Base-by-base conservation (phyloP, 1,140 invertebrate species). In the Tyrophagus putrescentiae region DNA sequence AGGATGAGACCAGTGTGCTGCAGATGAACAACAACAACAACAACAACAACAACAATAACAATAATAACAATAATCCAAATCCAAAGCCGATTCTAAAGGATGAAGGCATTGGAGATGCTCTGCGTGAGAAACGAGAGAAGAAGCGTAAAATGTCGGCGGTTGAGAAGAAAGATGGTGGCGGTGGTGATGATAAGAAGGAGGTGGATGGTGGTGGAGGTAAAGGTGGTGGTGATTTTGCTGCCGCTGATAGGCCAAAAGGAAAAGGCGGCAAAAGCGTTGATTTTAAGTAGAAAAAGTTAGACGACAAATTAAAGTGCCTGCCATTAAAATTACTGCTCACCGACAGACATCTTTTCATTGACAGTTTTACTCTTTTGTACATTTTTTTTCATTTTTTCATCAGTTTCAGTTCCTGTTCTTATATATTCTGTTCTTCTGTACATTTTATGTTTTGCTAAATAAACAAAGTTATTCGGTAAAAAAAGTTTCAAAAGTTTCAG, bases 41-140 rank as follows among this genome's bases (percentile, higher is more conserved):
- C 13, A 18, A 36, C 13, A 18, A 5, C 16, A 58, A 18, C 18
- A 6, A 58, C 18, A 56, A 56, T 23, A 18, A 58, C 11, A 50
- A 7, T 25, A 56, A 56, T 7, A 7, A 13, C 18, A 32, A 16
- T 1, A 11, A 42, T 29, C 28, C 34, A 57, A n/a, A 31, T 32
- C 23, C 33, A 52, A 52, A 28, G 44, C 59, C 59, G n/a, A 56
- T 25, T n/a, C 34, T 63, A 27, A 59, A 63, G 45, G 21, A 62
- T 6, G 25, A 50, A 6, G 50, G 48, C 18, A 41, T 63, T 36
- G 62, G 62, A n/a, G 34, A 53, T 39, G n/a, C 21, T 18, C 25
- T 63, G 4, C 33, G 33, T 36, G 62, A 63, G 21, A 52, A 48
- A 23, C 44, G 62, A 11, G 57, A 50, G 36, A 60, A 53, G 23